phyloP scores from a whole-genome alignment of 2,797 vertebrate genomes.

The Leucoraja ocellata region DNA sequence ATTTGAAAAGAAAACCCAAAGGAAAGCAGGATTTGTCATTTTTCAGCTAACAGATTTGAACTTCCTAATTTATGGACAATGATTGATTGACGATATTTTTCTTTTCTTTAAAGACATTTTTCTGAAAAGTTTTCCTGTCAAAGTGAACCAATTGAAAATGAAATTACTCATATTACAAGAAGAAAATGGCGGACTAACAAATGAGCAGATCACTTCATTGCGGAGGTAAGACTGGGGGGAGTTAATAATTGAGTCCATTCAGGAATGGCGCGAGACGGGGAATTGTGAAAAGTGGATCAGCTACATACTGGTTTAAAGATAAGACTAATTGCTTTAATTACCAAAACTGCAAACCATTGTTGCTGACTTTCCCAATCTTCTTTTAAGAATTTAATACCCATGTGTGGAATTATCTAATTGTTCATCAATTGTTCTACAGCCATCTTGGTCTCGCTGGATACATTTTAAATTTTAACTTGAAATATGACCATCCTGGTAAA shows the following conservation, averaged over 20 bases:
- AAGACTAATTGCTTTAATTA: neutral
- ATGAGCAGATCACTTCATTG: slow-evolving; percentile 74
- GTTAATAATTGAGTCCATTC: neutral
- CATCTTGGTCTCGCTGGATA: neutral
- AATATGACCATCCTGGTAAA: neutral
- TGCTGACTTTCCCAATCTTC: neutral
- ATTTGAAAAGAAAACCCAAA: neutral
- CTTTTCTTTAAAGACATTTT: slow-evolving; percentile 65
- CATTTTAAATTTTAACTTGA: neutral
- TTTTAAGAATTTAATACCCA: neutral
- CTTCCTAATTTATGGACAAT: neutral
- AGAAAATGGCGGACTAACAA: slow-evolving; percentile 70
- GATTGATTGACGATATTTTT: neutral
- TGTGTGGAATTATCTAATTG: neutral
- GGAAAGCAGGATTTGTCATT: neutral
- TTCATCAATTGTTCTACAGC: neutral
- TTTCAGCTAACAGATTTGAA: neutral
- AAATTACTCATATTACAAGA: slow-evolving; percentile 70
- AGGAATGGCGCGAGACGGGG: neutral
- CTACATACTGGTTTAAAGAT: neutral
- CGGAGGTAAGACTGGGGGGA: slow-evolving; percentile 61
- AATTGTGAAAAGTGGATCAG: neutral
- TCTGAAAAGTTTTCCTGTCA: slow-evolving; percentile 74
- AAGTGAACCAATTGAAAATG: slow-evolving; percentile 70
- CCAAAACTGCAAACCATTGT: neutral